Conservation (phyloP, 1,140 invertebrate species). For the Mylabris phalerata region DNA sequence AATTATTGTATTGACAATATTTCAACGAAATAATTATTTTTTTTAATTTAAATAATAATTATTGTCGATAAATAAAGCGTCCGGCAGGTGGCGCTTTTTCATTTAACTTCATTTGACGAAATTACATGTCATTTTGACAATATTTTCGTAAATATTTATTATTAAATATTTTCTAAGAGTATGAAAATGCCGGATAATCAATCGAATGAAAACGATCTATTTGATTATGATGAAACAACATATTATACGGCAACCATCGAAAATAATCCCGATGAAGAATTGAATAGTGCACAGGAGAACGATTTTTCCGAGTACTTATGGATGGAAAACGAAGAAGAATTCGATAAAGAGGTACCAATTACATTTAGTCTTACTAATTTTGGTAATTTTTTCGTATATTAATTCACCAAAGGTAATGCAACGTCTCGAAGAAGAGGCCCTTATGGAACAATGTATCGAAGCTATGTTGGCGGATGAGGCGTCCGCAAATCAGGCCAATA, state of each 20-base stretch:
- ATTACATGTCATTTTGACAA: neutral
- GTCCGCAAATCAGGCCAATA: constrained; percentile 1
- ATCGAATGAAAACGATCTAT: constrained; percentile 47
- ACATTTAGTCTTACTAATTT: too few relatives aligned
- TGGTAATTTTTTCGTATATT: neutral
- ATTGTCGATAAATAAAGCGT: too few relatives aligned
- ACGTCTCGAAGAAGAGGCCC: constrained; percentile 76
- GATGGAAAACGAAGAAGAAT: constrained; percentile 89
- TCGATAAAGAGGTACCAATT: constrained; percentile 68
- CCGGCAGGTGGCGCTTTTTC: too few relatives aligned
- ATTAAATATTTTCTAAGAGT: constrained; percentile 8
- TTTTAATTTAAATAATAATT: too few relatives aligned
- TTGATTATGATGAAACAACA: constrained; percentile 45
- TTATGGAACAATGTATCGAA: constrained; percentile 80
- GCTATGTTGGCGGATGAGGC: constrained; percentile 67
- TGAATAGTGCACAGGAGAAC: constrained; percentile 51
- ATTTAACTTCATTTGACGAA: neutral
- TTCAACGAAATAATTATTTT: too few relatives aligned
- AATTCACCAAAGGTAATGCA: constrained; percentile 61
- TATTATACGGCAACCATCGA: constrained; percentile 42
- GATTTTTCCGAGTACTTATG: constrained; percentile 85
- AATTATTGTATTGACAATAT: too few relatives aligned
- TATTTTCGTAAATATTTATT: too few relatives aligned
- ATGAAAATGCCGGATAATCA: constrained; percentile 47
- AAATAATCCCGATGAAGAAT: constrained; percentile 46